These are phyloP conservation scores for Apocrypta bakeri DNA, from an alignment of 1,140 invertebrate genomes.

Conservation along the genomic window DNA sequence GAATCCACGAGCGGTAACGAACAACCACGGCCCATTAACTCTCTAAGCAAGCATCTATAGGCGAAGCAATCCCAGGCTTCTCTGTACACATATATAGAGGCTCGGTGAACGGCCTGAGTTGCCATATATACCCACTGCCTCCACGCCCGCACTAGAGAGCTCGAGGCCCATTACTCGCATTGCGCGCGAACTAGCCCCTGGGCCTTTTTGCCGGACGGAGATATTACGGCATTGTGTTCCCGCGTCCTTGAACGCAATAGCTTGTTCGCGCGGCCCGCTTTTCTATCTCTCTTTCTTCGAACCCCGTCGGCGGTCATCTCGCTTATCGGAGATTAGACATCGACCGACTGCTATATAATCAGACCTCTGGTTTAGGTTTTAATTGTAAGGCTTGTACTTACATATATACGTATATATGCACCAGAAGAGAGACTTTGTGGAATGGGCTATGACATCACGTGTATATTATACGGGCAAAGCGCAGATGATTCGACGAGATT, in stretches of 20 bases:
- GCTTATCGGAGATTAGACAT: constrained; percentile 5
- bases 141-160: neutral
- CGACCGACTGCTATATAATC: neutral
- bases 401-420: too few species aligned
- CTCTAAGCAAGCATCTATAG: neutral
- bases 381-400: neutral
- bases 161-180: neutral
- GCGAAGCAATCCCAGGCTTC: neutral
- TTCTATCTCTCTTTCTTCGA: neutral
- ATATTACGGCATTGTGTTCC: constrained; percentile 33
- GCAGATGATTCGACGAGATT: neutral
- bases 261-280: neutral
- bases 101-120: neutral
- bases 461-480: neutral
- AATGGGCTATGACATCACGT: constrained; percentile 8
- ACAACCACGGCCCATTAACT: neutral
- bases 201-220: constrained; percentile 32
- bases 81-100: neutral
- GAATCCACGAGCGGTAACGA: too few species aligned
- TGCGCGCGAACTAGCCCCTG: constrained; percentile 11
- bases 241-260: constrained; percentile 47
- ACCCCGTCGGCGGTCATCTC: neutral
- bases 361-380: neutral
- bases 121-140: neutral
- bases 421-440: too few species aligned